Conservation (phyloP, 2,113 vertebrate genomes). For the Macquaria australasica region DNA sequence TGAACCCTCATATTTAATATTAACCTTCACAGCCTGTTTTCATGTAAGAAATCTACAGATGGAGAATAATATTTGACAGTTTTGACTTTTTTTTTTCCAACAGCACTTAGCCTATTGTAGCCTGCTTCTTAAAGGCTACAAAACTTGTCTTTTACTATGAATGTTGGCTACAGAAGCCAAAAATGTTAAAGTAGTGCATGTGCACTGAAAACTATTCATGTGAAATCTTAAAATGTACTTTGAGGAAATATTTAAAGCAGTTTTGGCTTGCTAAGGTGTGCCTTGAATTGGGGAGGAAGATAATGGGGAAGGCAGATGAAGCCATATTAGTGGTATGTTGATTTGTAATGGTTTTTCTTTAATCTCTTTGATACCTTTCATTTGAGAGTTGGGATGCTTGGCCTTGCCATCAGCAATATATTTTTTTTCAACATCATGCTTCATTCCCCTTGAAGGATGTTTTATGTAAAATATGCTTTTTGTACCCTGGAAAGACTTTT, state of each 20-base stretch:
- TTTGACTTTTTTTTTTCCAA: conserved; percentile 34
- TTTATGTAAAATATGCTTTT: conserved; percentile 84
- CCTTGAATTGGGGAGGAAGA: conserved; percentile 69
- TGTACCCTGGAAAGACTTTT: conserved; percentile 76
- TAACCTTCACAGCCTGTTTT: conserved; percentile 48
- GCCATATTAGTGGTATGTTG: conserved; percentile 70
- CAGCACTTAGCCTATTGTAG: conserved; percentile 39
- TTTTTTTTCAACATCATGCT: conserved; percentile 59
- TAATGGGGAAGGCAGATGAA: conserved; percentile 71
- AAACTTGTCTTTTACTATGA: conserved; percentile 44
- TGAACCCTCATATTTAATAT: conserved; percentile 24
- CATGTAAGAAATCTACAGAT: conserved; percentile 19
- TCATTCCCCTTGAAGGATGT: conserved; percentile 77
- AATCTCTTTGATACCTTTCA: conserved; percentile 77
- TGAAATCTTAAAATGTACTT: conserved; percentile 64
- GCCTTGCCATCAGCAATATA: conserved; percentile 78
- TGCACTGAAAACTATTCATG: conserved; percentile 53
- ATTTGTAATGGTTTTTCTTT: conserved; percentile 78
- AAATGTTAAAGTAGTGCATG: conserved; percentile 36
- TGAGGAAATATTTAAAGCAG: conserved; percentile 58
- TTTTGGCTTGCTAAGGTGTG: conserved; percentile 58
- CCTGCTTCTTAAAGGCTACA: conserved; percentile 28
- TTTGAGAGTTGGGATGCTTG: conserved; percentile 75
- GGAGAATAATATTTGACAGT: not conserved
- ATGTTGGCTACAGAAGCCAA: conserved; percentile 29